Evolutionary conservation across 1,140 invertebrate genomes (phyloP).

Genomic region (Rhopalosiphum maidis): DNA sequence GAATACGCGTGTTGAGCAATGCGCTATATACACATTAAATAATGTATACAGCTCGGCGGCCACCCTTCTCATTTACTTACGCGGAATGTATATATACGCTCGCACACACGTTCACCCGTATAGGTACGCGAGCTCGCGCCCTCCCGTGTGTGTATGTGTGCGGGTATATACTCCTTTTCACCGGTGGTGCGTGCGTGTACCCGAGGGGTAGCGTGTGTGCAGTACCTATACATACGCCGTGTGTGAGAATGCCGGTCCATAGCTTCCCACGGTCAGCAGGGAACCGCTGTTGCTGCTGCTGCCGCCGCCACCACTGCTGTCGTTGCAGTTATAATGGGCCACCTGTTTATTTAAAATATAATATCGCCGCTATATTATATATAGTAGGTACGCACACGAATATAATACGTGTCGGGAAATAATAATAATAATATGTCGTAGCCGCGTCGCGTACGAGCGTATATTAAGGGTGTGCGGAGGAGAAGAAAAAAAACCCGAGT

Average conservation of each 20-base stretch:
- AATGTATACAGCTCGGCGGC: not conserved
- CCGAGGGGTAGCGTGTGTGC: constrained; percentile 26
- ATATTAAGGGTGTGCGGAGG: not conserved
- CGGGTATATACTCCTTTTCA: not conserved
- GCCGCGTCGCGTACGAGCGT: not conserved
- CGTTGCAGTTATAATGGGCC: constrained; percentile 51
- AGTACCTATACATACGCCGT: not conserved
- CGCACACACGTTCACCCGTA: not conserved
- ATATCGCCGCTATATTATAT: not conserved
- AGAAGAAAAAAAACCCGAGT: not conserved
- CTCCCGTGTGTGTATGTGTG: not conserved
- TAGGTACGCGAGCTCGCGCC: not conserved
- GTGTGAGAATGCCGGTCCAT: constrained; percentile 56
- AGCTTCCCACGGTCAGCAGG: constrained; percentile 54
- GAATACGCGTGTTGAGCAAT: not conserved
- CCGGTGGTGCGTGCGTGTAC: constrained; percentile 46
- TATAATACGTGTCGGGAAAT: constrained; percentile 41
- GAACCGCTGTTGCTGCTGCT: constrained; percentile 30
- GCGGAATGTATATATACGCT: not conserved
- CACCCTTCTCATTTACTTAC: not conserved
- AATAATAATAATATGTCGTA: constrained; percentile 1
- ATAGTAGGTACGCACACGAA: not conserved
- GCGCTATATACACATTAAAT: not conserved
- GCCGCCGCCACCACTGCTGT: not conserved
- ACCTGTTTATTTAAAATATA: constrained; percentile 41